These are phyloP conservation scores for Idaea dimidiata DNA, from an alignment of 2,888 invertebrate species.

Conservation along the genomic window DNA sequence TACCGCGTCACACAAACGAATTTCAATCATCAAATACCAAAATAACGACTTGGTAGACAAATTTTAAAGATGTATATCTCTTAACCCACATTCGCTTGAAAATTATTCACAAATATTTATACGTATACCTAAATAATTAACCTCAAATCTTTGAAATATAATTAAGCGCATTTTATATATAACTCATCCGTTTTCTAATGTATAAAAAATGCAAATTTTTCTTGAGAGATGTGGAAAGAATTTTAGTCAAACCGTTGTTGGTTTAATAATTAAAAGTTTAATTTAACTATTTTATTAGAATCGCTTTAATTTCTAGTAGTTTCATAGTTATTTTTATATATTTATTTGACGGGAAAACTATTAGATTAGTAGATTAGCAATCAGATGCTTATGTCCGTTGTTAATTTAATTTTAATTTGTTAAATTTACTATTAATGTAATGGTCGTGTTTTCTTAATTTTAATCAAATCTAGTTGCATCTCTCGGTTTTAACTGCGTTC, in stretches of 20 bases:
- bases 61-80: slow-evolving; percentile 34
- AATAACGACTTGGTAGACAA: slow-evolving; percentile 35
- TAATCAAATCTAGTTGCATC: neutral
- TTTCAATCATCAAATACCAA: slow-evolving; percentile 23
- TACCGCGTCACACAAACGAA: slow-evolving; percentile 10
- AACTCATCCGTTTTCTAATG: slow-evolving; percentile 26
- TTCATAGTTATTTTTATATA: slow-evolving; percentile 2
- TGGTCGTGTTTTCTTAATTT: slow-evolving; percentile 14
- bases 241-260: neutral
- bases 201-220: slow-evolving; percentile 3
- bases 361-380: neutral
- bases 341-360: neutral
- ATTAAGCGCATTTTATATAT: slow-evolving; percentile 19
- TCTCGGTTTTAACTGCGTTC: neutral
- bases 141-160: slow-evolving; percentile 25
- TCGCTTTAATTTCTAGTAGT: neutral
- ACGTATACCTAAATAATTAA: slow-evolving; percentile 14
- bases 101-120: slow-evolving; percentile 19
- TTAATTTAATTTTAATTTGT: slow-evolving; percentile 14
- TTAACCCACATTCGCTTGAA: slow-evolving; percentile 23
- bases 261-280: neutral
- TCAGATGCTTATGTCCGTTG: neutral
- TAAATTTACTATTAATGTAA: slow-evolving; percentile 6
- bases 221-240: neutral
- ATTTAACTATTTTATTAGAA: neutral